Evolutionary conservation across 1,140 invertebrate genomes (phyloP), one percentile per base, ranked within the genome.

Genomic region (Monomorium pharaonis): DNA sequence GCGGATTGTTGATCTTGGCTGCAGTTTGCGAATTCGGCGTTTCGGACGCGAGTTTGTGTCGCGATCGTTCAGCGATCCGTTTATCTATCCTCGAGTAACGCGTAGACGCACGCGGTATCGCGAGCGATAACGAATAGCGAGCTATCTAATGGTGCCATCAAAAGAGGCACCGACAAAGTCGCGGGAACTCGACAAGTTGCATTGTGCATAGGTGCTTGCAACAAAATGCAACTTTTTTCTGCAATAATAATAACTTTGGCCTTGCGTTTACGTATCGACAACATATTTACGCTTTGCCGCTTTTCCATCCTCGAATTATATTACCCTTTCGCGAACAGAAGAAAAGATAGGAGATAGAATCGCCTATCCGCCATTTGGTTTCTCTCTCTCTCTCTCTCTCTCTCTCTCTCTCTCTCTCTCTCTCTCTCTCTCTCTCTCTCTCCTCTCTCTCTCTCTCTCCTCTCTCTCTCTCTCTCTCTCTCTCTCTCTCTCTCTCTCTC

Each of bases 101-200:
- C 27, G 33, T 42, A 30, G n/a, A n/a, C n/a, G 16, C 74, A 37
- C 21, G 56, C 62, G 18, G 62, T 51, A 37, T 44, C 49, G 37
- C 24, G 51, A 83, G 24, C 60, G 67, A 83, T 83, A 83, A 74
- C 51, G 78, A 24, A 33, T 72, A 44, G 33, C 37, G 33, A 58
- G 37, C 60, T 83, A 83, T 83, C 78, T 83, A 74, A 83, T 37
- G 67, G 14, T 83, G 51, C 24, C 78, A 83, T 83, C 78, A 24
- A 54, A 37, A 47, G 33, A 44, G 18, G 7, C 42, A 10, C 7
- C 37, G 37, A 44, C 37, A 18, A 76, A 76, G 74, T 30, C 75
- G 24, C 58, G 75, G 42, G 44, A 77, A 47, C 58, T 47, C 47
- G 33, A 4, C 37, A 37, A 74, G 27, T 21, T 18, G 44, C 14